Percentiles rank a stretch among this genome's conserved stretches.
Evolutionary conservation across 2,888 invertebrate species (phyloP).

Genomic region (Pomacea canaliculata): DNA sequence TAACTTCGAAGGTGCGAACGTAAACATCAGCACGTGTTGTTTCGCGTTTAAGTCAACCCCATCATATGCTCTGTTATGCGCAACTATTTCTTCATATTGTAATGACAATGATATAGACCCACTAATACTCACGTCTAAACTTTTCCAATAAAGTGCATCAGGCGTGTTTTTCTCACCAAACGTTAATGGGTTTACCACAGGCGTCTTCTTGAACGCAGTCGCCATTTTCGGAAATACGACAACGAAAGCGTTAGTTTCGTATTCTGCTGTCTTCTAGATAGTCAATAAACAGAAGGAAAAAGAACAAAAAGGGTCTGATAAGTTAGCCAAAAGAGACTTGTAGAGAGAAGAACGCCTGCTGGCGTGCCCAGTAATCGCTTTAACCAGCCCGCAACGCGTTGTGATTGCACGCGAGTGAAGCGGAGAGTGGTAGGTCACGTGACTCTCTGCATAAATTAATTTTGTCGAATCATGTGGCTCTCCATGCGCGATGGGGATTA

Average conservation of each 20-base stretch:
- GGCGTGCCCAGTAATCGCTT: slow-evolving; percentile 26
- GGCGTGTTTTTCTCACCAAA: slow-evolving; percentile 79
- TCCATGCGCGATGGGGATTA: slow-evolving; percentile 49
- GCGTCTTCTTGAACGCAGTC: slow-evolving; percentile 79
- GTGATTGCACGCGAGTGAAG: slow-evolving; percentile 28
- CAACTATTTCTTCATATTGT: too few species aligned
- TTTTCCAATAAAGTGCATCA: slow-evolving; percentile 89
- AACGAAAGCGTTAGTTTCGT: slow-evolving; percentile 14
- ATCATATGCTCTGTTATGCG: too few species aligned
- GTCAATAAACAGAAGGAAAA: not conserved
- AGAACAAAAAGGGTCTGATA: slow-evolving; percentile 1
- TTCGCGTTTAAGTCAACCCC: too few species aligned
- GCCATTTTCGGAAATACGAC: slow-evolving; percentile 54
- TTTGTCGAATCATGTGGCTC: slow-evolving; percentile 49
- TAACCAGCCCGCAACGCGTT: slow-evolving; percentile 24
- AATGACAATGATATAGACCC: too few species aligned
- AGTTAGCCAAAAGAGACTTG: not conserved
- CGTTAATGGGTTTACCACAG: slow-evolving; percentile 75
- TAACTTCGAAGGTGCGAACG: too few species aligned
- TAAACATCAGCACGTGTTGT: too few species aligned
- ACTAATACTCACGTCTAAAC: slow-evolving; percentile 78
- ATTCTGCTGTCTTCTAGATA: slow-evolving; percentile 2
- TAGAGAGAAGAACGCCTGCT: slow-evolving; percentile 28
- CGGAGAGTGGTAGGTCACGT: slow-evolving; percentile 41
- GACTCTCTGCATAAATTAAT: slow-evolving; percentile 55